phyloP scores from a whole-genome alignment of 1,140 invertebrate genomes.

The Limonius californicus region DNA sequence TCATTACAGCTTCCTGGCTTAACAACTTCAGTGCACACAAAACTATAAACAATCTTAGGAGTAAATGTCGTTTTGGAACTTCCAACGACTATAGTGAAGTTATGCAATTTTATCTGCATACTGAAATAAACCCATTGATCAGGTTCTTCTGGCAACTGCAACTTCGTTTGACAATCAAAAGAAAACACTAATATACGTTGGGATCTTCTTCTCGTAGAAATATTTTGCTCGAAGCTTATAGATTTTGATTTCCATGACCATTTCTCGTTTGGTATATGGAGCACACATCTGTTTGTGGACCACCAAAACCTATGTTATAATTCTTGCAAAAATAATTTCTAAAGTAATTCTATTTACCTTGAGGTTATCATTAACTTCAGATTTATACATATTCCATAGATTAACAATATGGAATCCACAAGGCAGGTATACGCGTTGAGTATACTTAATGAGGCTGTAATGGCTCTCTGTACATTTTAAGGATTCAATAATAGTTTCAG shows the following conservation, averaged over 20 bases:
- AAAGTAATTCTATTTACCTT: conserved; percentile 3
- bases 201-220: conserved; percentile 35
- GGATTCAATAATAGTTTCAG: too few relatives aligned
- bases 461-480: too few relatives aligned
- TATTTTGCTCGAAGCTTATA: conserved; percentile 38
- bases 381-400: not conserved
- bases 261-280: conserved; percentile 27
- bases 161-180: conserved; percentile 47
- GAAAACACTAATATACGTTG: conserved; percentile 27
- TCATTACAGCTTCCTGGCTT: conserved; percentile 38
- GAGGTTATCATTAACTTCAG: not conserved
- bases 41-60: conserved; percentile 34
- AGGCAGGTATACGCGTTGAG: not conserved
- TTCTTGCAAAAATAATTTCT: not conserved
- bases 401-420: too few relatives aligned
- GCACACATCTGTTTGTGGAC: conserved; percentile 27
- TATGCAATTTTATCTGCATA: conserved; percentile 43
- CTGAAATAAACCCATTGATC: conserved; percentile 38
- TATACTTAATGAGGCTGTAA: too few relatives aligned
- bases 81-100: conserved; percentile 42
- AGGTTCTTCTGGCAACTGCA: conserved; percentile 45
- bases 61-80: conserved; percentile 34
- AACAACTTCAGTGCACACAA: conserved; percentile 39
- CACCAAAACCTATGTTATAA: conserved; percentile 23
- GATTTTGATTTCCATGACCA: conserved; percentile 27